Percentiles rank a stretch among this genome's conserved stretches.
Evolutionary conservation across 1,140 invertebrate genomes (phyloP).

Genomic region (Aphidius ervi): DNA sequence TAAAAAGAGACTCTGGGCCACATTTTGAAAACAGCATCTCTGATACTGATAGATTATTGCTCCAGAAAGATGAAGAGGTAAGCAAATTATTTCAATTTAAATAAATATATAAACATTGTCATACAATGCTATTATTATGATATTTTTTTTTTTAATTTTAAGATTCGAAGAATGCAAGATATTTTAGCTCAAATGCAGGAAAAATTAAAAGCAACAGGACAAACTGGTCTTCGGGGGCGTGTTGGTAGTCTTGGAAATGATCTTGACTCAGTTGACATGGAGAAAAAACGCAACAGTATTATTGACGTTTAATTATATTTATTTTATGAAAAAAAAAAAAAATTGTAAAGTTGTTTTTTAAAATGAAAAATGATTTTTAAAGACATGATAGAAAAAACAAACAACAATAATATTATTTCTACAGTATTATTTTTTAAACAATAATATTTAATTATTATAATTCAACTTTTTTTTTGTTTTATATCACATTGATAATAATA

Average conservation of each 20-base stretch:
- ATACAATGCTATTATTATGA: background rate
- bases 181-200: constrained; percentile 96
- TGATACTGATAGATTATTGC: constrained; percentile 78
- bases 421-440: too few relatives aligned
- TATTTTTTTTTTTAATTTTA: constrained; percentile 29
- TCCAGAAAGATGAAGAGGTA: constrained; percentile 93
- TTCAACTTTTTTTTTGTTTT: too few relatives aligned
- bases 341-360: background rate
- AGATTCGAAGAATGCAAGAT: constrained; percentile 93
- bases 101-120: background rate
- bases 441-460: too few relatives aligned
- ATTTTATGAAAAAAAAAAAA: constrained; percentile 17
- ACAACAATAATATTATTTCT: too few relatives aligned
- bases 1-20: constrained; percentile 76
- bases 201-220: constrained; percentile 79
- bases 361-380: too few relatives aligned
- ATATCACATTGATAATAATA: too few relatives aligned
- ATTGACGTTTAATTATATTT: constrained; percentile 64
- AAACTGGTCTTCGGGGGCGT: constrained; percentile 45
- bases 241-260: constrained; percentile 49
- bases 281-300: constrained; percentile 75
- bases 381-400: too few relatives aligned
- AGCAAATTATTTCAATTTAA: constrained; percentile 13
- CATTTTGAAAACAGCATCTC: constrained; percentile 72
- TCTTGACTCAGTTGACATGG: constrained; percentile 44